phyloP scores from a whole-genome alignment of 2,113 vertebrate genomes.

The Origma solitaria region DNA sequence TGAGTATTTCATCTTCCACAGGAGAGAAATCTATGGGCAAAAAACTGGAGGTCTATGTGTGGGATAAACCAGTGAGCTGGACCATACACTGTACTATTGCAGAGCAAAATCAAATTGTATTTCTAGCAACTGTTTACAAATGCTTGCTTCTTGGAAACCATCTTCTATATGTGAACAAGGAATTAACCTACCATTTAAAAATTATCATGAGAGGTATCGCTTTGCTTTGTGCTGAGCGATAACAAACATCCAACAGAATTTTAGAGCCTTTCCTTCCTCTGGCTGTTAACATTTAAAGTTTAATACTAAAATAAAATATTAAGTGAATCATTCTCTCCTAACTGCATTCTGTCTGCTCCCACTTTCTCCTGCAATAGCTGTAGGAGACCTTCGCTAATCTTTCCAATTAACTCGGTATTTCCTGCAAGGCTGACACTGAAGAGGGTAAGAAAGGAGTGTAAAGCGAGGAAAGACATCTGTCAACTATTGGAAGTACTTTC shows the following conservation, averaged over 20 bases:
- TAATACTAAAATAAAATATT: not conserved
- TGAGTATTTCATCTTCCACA: not conserved
- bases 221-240: conserved; percentile 12
- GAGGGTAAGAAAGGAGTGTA: conserved; percentile 48
- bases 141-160: not conserved
- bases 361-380: conserved; percentile 57
- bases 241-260: not conserved
- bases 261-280: not conserved
- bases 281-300: not conserved
- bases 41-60: not conserved
- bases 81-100: not conserved
- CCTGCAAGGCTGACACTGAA: conserved; percentile 57
- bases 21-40: not conserved
- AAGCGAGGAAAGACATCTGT: conserved; percentile 67
- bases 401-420: conserved; percentile 73
- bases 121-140: conserved; percentile 11
- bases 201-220: not conserved
- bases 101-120: not conserved
- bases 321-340: not conserved
- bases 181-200: not conserved
- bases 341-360: not conserved
- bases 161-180: not conserved
- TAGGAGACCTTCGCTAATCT: conserved; percentile 69
- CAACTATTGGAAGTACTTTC: conserved; percentile 66
- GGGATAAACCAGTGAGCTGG: not conserved